These are phyloP conservation scores for Pantherophis alleghaniensis DNA, from an alignment of 2,797 vertebrate species.

Conservation along the genomic window DNA sequence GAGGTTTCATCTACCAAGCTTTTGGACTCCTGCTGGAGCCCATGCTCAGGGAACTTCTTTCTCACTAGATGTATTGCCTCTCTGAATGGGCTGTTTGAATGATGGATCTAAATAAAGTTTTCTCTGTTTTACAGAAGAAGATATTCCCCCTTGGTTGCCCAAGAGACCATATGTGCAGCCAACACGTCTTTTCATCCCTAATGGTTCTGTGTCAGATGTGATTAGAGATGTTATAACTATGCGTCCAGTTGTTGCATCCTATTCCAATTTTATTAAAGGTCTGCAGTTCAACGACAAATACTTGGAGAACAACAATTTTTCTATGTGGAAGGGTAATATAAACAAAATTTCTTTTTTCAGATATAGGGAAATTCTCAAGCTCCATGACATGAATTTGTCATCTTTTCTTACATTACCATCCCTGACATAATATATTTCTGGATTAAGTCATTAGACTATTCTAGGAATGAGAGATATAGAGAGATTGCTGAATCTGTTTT, in stretches of 20 bases:
- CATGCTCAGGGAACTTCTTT: neutral
- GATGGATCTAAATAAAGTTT: neutral
- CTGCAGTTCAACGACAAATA: constrained; percentile 78
- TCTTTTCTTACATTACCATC: neutral
- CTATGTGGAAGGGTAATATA: constrained; percentile 76
- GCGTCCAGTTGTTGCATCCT: constrained; percentile 67
- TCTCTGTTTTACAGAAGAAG: constrained; percentile 54
- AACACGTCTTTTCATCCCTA: constrained; percentile 62
- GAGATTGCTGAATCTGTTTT: neutral
- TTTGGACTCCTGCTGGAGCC: neutral
- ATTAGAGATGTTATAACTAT: constrained; percentile 66
- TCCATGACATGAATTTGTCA: neutral
- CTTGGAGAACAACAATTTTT: constrained; percentile 66
- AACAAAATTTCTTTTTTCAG: neutral
- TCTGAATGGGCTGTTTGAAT: neutral
- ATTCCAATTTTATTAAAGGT: constrained; percentile 80
- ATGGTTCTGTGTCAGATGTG: constrained; percentile 49
- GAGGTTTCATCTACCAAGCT: neutral
- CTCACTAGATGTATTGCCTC: neutral
- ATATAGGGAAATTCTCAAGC: neutral
- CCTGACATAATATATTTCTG: neutral
- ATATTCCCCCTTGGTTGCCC: constrained; percentile 43
- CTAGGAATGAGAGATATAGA: neutral
- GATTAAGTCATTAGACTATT: neutral
- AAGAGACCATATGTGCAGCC: constrained; percentile 43